Evolutionary conservation across 1,140 invertebrate genomes (phyloP).

Genomic region (Pantala flavescens): DNA sequence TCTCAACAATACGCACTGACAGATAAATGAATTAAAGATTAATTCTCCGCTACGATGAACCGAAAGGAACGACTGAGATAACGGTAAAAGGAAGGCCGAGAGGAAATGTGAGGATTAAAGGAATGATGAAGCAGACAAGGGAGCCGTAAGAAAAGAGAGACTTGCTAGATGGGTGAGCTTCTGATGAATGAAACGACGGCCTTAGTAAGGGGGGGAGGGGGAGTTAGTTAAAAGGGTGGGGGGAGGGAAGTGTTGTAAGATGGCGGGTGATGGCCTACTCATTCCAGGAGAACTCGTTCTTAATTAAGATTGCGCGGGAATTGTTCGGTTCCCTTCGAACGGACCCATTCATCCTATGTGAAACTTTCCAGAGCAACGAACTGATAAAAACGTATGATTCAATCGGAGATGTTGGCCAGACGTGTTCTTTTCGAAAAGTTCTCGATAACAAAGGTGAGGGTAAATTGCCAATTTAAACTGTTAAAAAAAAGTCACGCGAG

Average conservation of each 20-base stretch:
- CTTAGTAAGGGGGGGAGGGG: neutral
- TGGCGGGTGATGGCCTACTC: neutral
- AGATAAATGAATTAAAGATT: too few species aligned
- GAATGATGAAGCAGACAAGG: neutral
- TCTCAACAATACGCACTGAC: too few species aligned
- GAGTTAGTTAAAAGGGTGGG: neutral
- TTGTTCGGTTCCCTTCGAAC: neutral
- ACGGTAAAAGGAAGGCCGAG: neutral
- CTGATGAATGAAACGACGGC: neutral
- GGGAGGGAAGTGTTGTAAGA: neutral
- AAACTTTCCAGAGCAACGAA: neutral
- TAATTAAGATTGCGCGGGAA: constrained; percentile 5
- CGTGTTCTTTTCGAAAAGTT: too few species aligned
- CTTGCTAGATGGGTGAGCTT: neutral
- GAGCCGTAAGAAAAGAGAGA: neutral
- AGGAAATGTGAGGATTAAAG: neutral
- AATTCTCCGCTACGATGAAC: too few species aligned
- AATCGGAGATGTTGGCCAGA: too few species aligned
- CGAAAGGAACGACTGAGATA: too few species aligned
- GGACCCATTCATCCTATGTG: neutral
- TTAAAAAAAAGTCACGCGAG: too few species aligned
- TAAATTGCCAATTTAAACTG: too few species aligned
- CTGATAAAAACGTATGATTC: neutral
- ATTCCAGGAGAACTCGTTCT: constrained; percentile 5
- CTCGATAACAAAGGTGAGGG: too few species aligned